Base-by-base conservation (phyloP, 2,113 vertebrate species). In the Oreochromis spilurus region DNA sequence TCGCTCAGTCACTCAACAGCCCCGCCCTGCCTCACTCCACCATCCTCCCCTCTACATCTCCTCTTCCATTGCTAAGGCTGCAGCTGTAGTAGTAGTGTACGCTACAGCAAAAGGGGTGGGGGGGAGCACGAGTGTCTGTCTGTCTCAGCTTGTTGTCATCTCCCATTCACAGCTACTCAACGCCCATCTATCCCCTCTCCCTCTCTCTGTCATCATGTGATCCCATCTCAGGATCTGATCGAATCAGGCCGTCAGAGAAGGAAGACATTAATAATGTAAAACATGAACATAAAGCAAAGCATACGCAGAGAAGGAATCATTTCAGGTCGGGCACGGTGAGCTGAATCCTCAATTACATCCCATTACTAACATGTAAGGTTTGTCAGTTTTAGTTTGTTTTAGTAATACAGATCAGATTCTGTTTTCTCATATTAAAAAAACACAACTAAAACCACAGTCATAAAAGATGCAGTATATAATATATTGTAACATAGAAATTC, bases 21-120 rank as follows among this genome's bases (percentile, higher is more conserved):
- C 94, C 91, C 93, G 81, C 95, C 92, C 93, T 92, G 80, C 58
- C 89, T 93, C 84, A 12, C 87, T 83, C 88, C 81, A 70, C 62
- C 88, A 81, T 88, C 84, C 93, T 86, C 84, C 84, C 80, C 65
- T 38, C 58, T 58, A 17, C 80, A 57, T 80, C 88, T 85, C 62
- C 84, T 89, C 86, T 57, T 50, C 70, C 84, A 85, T 90, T 60
- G 40, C 48, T 75, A 82, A 78, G 81, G 84, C 91, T 94, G 93
- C 93, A 92, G 92, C 83, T 53, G 87, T n/a, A 45, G 50, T n/a
- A 80, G 86, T 55, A 75, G 77, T 21, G 78, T n/a, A 72, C 31
- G 16, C 89, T 60, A 87, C 88, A 81, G 88, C 67, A 48, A 26
- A 87, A 26, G 26, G 26, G 26, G 26, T 26, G 57, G 67, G 48